Base-by-base conservation (phyloP, 2,797 vertebrate genomes). In the Peromyscus eremicus region DNA sequence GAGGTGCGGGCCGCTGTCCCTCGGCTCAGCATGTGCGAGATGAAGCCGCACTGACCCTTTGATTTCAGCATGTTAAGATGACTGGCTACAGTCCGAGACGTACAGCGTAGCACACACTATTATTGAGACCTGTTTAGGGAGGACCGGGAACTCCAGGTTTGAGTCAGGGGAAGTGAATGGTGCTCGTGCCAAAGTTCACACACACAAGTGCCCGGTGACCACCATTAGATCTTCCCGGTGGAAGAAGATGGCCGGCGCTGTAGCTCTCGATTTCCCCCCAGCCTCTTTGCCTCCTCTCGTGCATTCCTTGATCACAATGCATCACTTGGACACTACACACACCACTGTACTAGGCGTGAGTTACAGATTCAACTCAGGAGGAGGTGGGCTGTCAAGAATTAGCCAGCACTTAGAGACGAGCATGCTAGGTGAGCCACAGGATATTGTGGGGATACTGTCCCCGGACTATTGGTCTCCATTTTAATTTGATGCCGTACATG, bases 131-230 rank as follows among this genome's bases (percentile, higher is more conserved):
- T 37, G 4, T n/a, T 46, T 27, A 23, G 84, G 84, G n/a, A 25
- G 52, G 21, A 68, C 5, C 19, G 52, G 91, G 46, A 37, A 57
- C n/a, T 25, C 32, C 37, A 34, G 43, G 32, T 57, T 9, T 12
- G 5, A 75, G 6, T 73, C 55, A 14, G 64, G 57, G 27, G n/a
- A 2, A 17, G 60, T 37, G 49, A 34, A 29, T 46, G 17, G 16
- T 17, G 5, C 49, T n/a, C 0, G 3, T 32, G 68, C 71, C 34
- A 0, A 21, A 9, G 1, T 1, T 2, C 14, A 14, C 80, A 37
- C 6, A 25, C 11, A 49, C 60, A 43, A 17, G 11, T 43, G 29
- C 27, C 40, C 13, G 2, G 3, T 4, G 4, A 23, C 5, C 32
- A 27, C 84, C n/a, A 0, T 46, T 40, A 1, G 16, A 0, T 81